phyloP scores from a whole-genome alignment of 2,888 invertebrate species.

The Epinotia demarniana region DNA sequence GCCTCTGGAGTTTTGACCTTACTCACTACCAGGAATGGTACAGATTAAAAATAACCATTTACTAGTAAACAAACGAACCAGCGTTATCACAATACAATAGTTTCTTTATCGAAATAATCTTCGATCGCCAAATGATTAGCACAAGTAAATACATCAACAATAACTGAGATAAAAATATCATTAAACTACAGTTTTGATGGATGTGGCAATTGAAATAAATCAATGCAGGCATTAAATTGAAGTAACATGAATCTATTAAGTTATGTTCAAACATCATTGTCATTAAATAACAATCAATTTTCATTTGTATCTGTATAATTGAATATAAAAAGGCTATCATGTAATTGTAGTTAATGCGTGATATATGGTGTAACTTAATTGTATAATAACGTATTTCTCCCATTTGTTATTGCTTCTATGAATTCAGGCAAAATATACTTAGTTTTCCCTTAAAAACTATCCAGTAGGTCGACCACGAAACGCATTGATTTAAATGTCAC shows the following conservation, averaged over 20 bases:
- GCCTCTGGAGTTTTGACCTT: too few relatives aligned
- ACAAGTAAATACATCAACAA: background rate
- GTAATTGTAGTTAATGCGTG: background rate
- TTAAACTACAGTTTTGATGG: background rate
- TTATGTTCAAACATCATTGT: conserved; percentile 6
- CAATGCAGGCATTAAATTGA: conserved; percentile 10
- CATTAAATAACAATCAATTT: conserved; percentile 35
- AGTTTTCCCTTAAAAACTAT: too few relatives aligned
- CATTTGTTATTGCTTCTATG: too few relatives aligned
- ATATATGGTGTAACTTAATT: conserved; percentile 36
- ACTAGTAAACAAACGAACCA: background rate
- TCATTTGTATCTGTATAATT: conserved; percentile 3
- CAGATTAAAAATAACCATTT: background rate
- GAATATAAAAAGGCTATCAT: background rate
- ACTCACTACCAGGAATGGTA: too few relatives aligned
- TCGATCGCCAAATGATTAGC: background rate
- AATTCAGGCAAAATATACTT: too few relatives aligned
- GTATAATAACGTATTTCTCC: too few relatives aligned
- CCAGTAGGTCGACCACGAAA: too few relatives aligned
- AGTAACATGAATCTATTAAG: conserved; percentile 12
- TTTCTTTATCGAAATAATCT: background rate
- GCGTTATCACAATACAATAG: background rate
- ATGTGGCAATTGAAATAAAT: conserved; percentile 16
- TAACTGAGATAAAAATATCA: conserved; percentile 33
- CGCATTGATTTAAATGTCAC: too few relatives aligned